Evolutionary conservation across 2,113 vertebrate species (phyloP).

Genomic region (Athene noctua): DNA sequence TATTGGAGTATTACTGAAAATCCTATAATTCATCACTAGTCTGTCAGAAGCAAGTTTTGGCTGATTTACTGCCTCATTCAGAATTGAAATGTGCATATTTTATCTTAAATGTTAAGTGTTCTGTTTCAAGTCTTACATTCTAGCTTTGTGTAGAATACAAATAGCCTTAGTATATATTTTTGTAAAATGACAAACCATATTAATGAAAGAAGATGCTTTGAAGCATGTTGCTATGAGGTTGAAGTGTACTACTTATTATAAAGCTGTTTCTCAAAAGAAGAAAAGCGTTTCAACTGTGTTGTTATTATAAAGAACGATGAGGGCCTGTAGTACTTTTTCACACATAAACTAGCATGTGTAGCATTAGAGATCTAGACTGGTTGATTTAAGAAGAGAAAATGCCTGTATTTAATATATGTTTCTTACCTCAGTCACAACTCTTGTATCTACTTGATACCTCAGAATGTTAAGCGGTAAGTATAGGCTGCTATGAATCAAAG

Average conservation of each 20-base stretch:
- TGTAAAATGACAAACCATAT: slow-evolving; percentile 1
- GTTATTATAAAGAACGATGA: background rate
- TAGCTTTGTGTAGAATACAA: slow-evolving; percentile 24
- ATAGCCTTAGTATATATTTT: slow-evolving; percentile 1
- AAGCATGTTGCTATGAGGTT: background rate
- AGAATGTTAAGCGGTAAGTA: background rate
- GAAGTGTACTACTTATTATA: background rate
- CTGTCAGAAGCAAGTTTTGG: slow-evolving; percentile 60
- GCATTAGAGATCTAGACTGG: background rate
- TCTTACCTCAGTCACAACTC: background rate
- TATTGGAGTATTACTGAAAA: slow-evolving; percentile 72
- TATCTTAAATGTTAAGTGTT: slow-evolving; percentile 46
- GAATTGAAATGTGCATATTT: slow-evolving; percentile 48
- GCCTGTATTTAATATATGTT: background rate
- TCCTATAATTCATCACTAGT: slow-evolving; percentile 64
- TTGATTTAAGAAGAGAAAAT: background rate
- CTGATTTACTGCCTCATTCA: slow-evolving; percentile 45
- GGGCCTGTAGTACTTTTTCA: background rate
- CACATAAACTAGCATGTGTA: background rate
- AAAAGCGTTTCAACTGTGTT: background rate
- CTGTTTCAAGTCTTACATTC: slow-evolving; percentile 43
- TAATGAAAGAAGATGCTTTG: slow-evolving; percentile 38
- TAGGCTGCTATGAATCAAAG: background rate
- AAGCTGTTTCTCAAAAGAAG: background rate
- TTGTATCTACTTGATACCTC: background rate